Base-by-base conservation (phyloP, 2,113 vertebrate genomes). In the Campylomormyrus numenius region DNA sequence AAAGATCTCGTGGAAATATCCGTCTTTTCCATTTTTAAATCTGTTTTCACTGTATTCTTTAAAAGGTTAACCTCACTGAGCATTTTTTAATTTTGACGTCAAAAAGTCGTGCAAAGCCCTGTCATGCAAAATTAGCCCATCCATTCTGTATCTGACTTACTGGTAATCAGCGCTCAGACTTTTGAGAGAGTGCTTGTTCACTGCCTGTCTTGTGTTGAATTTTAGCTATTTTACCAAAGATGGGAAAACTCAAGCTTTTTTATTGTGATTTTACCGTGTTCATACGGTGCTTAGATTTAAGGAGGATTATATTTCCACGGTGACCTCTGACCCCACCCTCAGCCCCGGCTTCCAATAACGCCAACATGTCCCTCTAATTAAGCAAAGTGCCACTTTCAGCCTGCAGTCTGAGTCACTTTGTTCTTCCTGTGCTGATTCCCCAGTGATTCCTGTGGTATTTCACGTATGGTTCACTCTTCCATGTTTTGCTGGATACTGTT, bases 281-380 rank as follows among this genome's bases (percentile, higher is more conserved):
- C 35, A 5, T 80, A 77, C 17, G 5, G 15, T 42, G 15, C 31
- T 45, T 11, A 85, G 39, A 46, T 48, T 10, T 48, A 85, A 4
- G 45, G 3, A 42, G 45, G 46, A n/a, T n/a, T 21, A 45, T 45
- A 45, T 19, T 46, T 85, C 42, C 7, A n/a, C 9, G 6, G 31
- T 21, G 50, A 87, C 85, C 85, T 48, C 85, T 87, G 85, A 87
- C 85, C 83, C 19, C 85, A 49, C 39, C 56, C 21, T 48, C 83
- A 48, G 27, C 85, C 83, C 19, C 62, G 45, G 58, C 66, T 46
- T 48, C 88, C 52, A 90, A 90, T 83, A 83, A 91, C 80, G 80
- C 66, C 62, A 91, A 49, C 62, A 49, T 56, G 45, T 85, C 91
- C 92, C 88, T 93, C 89, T 91, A 93, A 92, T 94, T 91, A 92